A percentile compares a stretch with the other conserved stretches of the same genome.
These are phyloP conservation scores for Lineus longissimus DNA, from an alignment of 1,140 invertebrate genomes.

Conservation along the genomic window DNA sequence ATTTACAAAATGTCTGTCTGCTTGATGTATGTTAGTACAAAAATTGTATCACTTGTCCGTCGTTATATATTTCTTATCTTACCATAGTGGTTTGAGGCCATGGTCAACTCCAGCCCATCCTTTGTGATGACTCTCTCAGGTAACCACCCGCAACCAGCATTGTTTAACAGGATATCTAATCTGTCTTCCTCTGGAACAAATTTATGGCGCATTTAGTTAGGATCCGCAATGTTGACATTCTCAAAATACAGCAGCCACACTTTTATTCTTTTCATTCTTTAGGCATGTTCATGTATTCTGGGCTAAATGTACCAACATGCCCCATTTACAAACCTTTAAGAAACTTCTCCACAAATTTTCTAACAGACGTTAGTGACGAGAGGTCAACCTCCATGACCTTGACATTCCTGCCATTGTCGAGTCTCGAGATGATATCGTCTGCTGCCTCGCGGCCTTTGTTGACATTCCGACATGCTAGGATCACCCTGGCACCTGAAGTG, in stretches of 20 bases:
- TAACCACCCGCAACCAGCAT: conserved; percentile 68
- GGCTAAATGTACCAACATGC: no score
- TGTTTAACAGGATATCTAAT: conserved; percentile 68
- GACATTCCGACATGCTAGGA: conserved; percentile 57
- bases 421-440: conserved; percentile 63
- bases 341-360: conserved; percentile 66
- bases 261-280: no score
- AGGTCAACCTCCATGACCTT: conserved; percentile 71
- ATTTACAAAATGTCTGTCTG: no score
- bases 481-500: conserved; percentile 55
- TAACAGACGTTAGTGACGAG: conserved; percentile 67
- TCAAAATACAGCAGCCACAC: no score
- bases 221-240: no score
- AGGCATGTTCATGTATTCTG: no score
- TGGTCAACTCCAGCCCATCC: conserved; percentile 56
- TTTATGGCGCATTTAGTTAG: no score
- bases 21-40: no score
- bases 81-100: conserved; percentile 57
- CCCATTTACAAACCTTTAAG: conserved; percentile 54
- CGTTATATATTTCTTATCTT: no score
- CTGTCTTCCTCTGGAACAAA: conserved; percentile 43
- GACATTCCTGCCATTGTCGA: conserved; percentile 68
- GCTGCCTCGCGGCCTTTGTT: conserved; percentile 61
- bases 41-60: no score
- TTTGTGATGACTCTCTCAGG: conserved; percentile 38